Conservation (phyloP, 2,113 vertebrate species). For the Proteles cristata region DNA sequence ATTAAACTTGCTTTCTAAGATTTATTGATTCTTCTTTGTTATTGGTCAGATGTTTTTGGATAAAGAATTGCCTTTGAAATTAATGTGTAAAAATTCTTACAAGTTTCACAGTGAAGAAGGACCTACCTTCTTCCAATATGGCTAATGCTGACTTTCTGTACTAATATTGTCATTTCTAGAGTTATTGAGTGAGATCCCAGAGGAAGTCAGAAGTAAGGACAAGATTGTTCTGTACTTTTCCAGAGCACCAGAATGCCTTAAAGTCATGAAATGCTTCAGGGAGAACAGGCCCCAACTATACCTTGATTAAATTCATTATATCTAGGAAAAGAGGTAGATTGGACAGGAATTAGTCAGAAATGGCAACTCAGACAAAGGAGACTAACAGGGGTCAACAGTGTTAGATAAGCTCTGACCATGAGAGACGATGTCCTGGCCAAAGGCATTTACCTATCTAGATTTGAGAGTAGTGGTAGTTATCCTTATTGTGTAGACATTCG, state of each 20-base stretch:
- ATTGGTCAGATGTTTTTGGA: neutral
- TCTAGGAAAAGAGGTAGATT: neutral
- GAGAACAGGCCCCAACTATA: neutral
- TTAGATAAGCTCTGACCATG: neutral
- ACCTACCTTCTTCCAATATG: neutral
- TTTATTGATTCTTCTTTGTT: neutral
- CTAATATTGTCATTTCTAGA: neutral
- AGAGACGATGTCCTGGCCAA: neutral
- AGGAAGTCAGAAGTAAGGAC: neutral
- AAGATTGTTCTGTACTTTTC: neutral
- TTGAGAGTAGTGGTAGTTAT: neutral
- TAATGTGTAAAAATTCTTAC: neutral
- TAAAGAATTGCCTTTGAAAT: neutral
- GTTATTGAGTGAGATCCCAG: neutral
- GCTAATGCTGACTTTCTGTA: neutral
- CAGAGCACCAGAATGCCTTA: neutral
- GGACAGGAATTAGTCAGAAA: neutral
- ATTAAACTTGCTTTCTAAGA: slow-evolving; percentile 46
- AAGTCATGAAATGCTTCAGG: neutral
- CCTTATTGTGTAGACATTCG: neutral
- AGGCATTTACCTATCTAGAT: neutral
- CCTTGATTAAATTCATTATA: neutral
- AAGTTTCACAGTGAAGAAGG: neutral
- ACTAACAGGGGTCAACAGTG: neutral
- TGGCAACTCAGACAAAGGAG: neutral